These are phyloP conservation scores for Drosophila formosana DNA, from an alignment of 2,888 invertebrate species.

Conservation along the genomic window DNA sequence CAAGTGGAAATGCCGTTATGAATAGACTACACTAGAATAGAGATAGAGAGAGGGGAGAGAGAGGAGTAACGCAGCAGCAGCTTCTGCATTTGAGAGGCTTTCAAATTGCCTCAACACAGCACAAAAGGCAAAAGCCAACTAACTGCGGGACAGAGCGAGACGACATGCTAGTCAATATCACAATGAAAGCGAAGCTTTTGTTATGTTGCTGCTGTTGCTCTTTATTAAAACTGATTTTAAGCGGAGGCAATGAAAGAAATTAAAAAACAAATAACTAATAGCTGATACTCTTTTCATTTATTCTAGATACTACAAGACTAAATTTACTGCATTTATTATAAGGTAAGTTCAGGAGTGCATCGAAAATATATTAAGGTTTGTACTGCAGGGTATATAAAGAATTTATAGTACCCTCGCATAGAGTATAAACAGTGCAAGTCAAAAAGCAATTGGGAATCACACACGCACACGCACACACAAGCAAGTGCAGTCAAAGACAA, in stretches of 20 bases:
- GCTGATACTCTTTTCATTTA: too few species aligned
- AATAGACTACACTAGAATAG: slow-evolving; percentile 18
- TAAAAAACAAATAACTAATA: slow-evolving; percentile 28
- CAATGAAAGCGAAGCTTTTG: slow-evolving; percentile 8
- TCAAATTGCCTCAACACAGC: slow-evolving; percentile 38
- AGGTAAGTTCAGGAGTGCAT: too few species aligned
- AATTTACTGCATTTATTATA: too few species aligned
- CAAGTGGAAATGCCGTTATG: slow-evolving; percentile 57
- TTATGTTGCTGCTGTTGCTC: slow-evolving; percentile 3
- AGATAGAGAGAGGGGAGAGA: not conserved
- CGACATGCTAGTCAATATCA: slow-evolving; percentile 12
- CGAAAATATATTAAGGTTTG: too few species aligned
- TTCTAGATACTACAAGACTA: too few species aligned
- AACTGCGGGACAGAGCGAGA: not conserved
- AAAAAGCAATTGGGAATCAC: slow-evolving; percentile 57
- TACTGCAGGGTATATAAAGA: not conserved
- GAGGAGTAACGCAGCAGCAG: slow-evolving; percentile 18
- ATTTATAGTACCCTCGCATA: not conserved
- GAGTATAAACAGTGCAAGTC: slow-evolving; percentile 30
- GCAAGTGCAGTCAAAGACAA: slow-evolving; percentile 7
- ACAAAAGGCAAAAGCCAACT: slow-evolving; percentile 29
- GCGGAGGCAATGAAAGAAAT: slow-evolving; percentile 7
- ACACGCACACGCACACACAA: not conserved
- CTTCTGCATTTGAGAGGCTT: slow-evolving; percentile 46
- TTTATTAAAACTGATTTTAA: slow-evolving; percentile 8